Base-by-base conservation (phyloP, 2,888 invertebrate genomes). In the Gymnoscelis rufifasciata region DNA sequence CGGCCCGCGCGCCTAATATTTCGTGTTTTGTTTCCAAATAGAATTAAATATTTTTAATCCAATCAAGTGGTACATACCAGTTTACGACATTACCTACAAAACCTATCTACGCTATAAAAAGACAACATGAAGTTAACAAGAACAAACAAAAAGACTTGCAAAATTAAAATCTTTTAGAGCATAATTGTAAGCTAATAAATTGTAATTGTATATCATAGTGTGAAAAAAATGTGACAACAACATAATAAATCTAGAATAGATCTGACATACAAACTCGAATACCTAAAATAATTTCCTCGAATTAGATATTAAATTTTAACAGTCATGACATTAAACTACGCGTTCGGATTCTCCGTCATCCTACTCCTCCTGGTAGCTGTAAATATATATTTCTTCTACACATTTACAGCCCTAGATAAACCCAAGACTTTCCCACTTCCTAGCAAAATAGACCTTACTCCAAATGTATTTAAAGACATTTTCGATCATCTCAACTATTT, bases 301-400 rank as follows among this genome's bases (percentile, higher is more conserved):
- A 45, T 33, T 23, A 14, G 8, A 15, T 6, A 11, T n/a, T 31
- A 4, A 29, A 31, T 23, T n/a, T n/a, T n/a, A n/a, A n/a, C n/a
- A n/a, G n/a, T 52, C 43, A 87, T 87, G 87, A 83, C 86, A 41
- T 63, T 83, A 62, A 87, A 87, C 59, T 84, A 82, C 66, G 81
- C 83, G n/a, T 83, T 87, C 59, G 77, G 77, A 29, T 83, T 84
- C 60, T 86, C 83, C 43, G 52, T 86, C 36, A 83, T 87, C 54
- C 66, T 88, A 29, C 64, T 88, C 29, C 53, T 82, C 44, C 70
- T 88, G 45, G 86, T 88, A 37, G 75, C 62, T 33, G 68, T 87
- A 15, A 87, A 88, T 57, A 71, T 87, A 57, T 88, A 79, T 58
- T 88, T 88, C 55, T 87, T 84, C 59, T 86, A 86, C 56, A 78